These are phyloP conservation scores for Ornithoptera priamus DNA, from an alignment of 2,888 invertebrate species.

Conservation along the genomic window DNA sequence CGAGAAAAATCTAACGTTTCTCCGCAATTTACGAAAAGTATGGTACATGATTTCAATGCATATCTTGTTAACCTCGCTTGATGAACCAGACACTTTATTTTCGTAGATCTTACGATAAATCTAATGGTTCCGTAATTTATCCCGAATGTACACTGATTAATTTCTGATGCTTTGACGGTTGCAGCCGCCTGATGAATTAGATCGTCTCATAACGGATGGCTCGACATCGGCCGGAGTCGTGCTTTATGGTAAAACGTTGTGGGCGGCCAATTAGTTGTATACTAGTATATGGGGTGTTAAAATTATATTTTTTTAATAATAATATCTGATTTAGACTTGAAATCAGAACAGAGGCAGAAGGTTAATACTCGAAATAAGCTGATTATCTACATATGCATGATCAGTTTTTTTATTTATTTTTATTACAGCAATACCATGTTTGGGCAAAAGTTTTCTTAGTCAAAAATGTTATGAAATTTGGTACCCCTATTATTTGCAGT, in stretches of 20 bases:
- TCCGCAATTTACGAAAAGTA: not conserved
- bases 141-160: constrained; percentile 19
- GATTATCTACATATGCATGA: not conserved
- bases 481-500: too few species aligned
- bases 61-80: not conserved
- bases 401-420: too few species aligned
- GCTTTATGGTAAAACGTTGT: not conserved
- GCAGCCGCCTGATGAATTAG: constrained; percentile 19
- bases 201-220: constrained; percentile 4
- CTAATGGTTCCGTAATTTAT: constrained; percentile 17
- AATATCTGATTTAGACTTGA: too few species aligned
- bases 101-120: constrained; percentile 12
- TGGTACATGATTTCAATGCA: not conserved
- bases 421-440: not conserved
- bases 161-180: constrained; percentile 16
- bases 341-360: too few species aligned
- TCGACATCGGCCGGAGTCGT: not conserved
- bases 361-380: not conserved
- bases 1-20: not conserved
- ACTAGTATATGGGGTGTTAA: not conserved
- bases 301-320: not conserved
- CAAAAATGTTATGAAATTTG: too few species aligned
- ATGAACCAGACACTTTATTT: not conserved
- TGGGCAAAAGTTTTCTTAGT: too few species aligned
- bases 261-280: not conserved